Conservation (phyloP, 2,113 vertebrate genomes). For the Charadrius vociferus region DNA sequence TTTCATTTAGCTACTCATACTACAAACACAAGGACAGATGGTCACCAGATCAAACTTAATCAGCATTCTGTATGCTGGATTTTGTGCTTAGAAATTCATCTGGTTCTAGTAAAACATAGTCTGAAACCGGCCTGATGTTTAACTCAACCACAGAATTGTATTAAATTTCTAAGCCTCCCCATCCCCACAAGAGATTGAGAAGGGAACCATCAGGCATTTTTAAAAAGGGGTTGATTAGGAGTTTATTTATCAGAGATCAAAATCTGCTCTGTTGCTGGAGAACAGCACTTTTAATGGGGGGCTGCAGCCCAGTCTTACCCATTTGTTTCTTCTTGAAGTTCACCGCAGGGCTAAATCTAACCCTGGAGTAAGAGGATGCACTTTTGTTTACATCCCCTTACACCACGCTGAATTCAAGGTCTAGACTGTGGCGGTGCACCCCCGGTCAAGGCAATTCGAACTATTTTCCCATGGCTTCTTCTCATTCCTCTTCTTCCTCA, state of each 20-base stretch:
- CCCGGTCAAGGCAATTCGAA: background rate
- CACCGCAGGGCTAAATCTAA: slow-evolving; percentile 8
- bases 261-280: slow-evolving; percentile 15
- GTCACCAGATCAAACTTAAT: slow-evolving; percentile 70
- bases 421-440: background rate
- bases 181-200: slow-evolving; percentile 37
- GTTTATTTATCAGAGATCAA: slow-evolving; percentile 43
- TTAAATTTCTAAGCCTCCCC: slow-evolving; percentile 56
- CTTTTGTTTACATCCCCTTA: slow-evolving; percentile 20
- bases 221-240: slow-evolving; percentile 26
- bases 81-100: slow-evolving; percentile 69
- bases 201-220: background rate
- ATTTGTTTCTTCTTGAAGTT: background rate
- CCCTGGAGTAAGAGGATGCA: background rate
- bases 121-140: slow-evolving; percentile 64
- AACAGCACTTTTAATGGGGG: background rate
- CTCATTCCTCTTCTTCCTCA: background rate
- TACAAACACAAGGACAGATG: slow-evolving; percentile 69
- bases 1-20: slow-evolving; percentile 66
- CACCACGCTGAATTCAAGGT: background rate
- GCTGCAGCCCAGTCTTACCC: background rate
- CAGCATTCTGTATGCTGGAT: slow-evolving; percentile 61
- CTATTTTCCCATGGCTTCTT: slow-evolving; percentile 38
- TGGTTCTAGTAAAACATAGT: slow-evolving; percentile 65
- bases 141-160: slow-evolving; percentile 53